Percentiles rank a stretch among this genome's conserved stretches.
phyloP scores from a whole-genome alignment of 2,113 vertebrate genomes.

The Vidua macroura region DNA sequence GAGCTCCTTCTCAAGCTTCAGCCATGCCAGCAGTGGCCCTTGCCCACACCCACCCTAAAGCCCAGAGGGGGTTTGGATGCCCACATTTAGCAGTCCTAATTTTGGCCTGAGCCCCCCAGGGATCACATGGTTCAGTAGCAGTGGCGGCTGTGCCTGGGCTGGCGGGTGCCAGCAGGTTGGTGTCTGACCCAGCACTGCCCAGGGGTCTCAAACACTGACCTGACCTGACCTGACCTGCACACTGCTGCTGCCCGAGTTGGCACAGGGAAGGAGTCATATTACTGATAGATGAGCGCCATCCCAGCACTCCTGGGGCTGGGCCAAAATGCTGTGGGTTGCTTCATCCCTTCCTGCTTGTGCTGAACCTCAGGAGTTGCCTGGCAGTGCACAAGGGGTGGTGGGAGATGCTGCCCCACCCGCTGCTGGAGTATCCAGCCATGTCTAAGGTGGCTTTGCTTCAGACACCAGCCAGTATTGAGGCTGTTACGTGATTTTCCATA shows the following conservation, averaged over 20 bases:
- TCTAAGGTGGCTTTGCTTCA: background rate
- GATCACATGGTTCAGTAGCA: rapidly evolving
- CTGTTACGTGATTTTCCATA: background rate
- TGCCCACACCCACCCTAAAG: background rate
- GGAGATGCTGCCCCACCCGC: background rate
- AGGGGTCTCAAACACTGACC: background rate
- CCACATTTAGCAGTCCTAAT: background rate
- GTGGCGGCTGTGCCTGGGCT: background rate
- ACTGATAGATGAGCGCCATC: background rate
- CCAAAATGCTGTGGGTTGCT: background rate
- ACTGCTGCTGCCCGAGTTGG: rapidly evolving
- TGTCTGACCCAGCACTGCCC: background rate
- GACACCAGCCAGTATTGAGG: background rate
- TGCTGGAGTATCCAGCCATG: rapidly evolving
- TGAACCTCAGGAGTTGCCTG: background rate
- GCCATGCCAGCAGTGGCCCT: rapidly evolving
- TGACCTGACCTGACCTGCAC: background rate
- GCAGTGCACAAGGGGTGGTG: background rate
- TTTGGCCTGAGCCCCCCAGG: background rate
- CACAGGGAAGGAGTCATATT: background rate
- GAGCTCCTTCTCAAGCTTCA: background rate
- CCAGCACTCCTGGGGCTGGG: background rate
- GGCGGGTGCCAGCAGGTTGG: background rate
- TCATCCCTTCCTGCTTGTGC: background rate
- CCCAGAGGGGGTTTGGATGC: background rate